Evolutionary conservation across 2,113 vertebrate species (phyloP), one percentile per base, ranked within the genome.

Genomic region (Pteronura brasiliensis): DNA sequence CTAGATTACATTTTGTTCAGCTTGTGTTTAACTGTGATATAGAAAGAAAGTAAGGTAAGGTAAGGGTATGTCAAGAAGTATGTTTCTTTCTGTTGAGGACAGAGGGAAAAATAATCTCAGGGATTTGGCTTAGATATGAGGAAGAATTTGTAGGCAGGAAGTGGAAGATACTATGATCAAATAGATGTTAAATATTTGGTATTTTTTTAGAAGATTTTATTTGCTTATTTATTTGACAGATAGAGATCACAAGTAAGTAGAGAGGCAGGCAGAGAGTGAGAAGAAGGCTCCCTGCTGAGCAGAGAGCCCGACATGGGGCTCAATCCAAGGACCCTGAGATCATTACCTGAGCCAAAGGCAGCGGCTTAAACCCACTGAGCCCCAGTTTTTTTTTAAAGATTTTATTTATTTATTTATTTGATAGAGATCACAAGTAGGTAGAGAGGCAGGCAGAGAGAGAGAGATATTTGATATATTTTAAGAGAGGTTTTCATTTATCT

Each of bases 61-160:
- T 49, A 86, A 79, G 39, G 77, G 3, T 74, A 76, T 71, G n/a
- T 42, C 39, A 88, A 86, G 21, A 31, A 67, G 11, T 34, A 27
- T 88, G 25, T 90, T 88, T 72, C 21, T 84, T 92, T 97, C 12
- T 84, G 27, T 27, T n/a, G 63, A 85, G 13, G 15, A 61, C 20
- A 95, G 20, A 83, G 21, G 82, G 52, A 71, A 93, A 77, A 91
- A n/a, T 47, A 90, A 86, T 90, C 13, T 80, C 55, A 97, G 21
- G 47, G 25, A 88, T 76, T 47, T 36, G 13, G 4, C 11, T 69
- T 84, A 88, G 10, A 36, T 69, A 42, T 79, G 25, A 90, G 49
- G 65, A 84, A 83, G 12, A 88, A 88, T 2, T 71, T 49, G 13
- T 84, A 36, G 8, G 47, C 63, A 67, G 55, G 8, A 95, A 31